Evolutionary conservation across 1,140 invertebrate species (phyloP).

Genomic region (Sminthurides bifidus): DNA sequence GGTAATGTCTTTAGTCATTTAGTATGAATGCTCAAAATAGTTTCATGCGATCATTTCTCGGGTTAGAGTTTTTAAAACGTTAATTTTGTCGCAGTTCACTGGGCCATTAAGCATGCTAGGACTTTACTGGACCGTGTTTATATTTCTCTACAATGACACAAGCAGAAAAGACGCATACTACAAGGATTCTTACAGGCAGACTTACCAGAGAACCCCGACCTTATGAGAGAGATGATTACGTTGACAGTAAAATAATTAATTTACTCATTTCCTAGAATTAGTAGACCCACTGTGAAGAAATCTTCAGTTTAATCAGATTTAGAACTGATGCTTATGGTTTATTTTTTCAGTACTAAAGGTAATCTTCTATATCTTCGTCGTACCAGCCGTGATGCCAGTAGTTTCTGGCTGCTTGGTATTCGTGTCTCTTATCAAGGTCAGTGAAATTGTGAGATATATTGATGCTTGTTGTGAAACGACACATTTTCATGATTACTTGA

Average conservation of each 20-base stretch:
- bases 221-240: no score
- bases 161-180: no score
- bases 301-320: no score
- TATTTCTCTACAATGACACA: no score
- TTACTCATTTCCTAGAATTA: not conserved
- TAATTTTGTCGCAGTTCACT: not conserved
- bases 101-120: slow-evolving; percentile 2
- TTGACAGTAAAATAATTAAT: not conserved
- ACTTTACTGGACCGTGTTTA: slow-evolving; percentile 6
- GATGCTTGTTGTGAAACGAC: not conserved
- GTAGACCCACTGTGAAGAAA: no score
- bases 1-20: not conserved
- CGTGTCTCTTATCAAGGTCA: slow-evolving; percentile 5
- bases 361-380: not conserved
- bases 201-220: no score
- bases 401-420: not conserved
- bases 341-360: not conserved
- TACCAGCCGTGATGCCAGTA: not conserved
- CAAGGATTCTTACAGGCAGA: no score
- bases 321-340: no score
- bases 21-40: not conserved
- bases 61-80: not conserved
- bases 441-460: not conserved
- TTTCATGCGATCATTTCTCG: not conserved
- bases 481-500: not conserved